Base-by-base conservation (phyloP, 2,113 vertebrate genomes). In the Dasypus novemcinctus region DNA sequence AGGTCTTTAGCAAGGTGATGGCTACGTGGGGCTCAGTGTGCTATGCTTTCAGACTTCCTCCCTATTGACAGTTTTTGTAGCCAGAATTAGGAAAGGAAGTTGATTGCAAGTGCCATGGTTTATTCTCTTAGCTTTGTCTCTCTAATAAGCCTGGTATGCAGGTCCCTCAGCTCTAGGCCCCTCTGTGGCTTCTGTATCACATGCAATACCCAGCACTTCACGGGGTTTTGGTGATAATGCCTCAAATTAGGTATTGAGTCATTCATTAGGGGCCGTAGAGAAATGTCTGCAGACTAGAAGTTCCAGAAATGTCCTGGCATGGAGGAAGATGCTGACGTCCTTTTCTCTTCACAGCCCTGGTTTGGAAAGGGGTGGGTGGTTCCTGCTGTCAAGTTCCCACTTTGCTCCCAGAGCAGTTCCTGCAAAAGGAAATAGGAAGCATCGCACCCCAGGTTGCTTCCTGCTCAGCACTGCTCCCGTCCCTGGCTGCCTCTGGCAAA, bases 401-500 rank as follows among this genome's bases (percentile, higher is more conserved):
- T 80, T 94, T 84, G 63, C 7, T 96, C 91, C 85, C 83, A 41
- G 64, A 43, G 31, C 43, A 38, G 80, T 71, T 80, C 90, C 90
- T 86, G 82, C 61, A 94, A 87, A 91, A 91, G 14, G 41, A 38
- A 71, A 82, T 29, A 97, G 96, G 94, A 96, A 80, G 31, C 87
- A 4, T 5, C 46, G 25, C 4, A n/a, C 0, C 52, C 78, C 86
- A 79, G 82, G 43, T 36, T 89, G 82, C 38, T 36, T 89, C n/a
- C 93, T 75, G 91, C 43, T 96, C 84, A 97, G 71, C 94, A 97
- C 96, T 61, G 79, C 87, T 97, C 95, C 93, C 36, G 25, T 69
- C 86, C 85, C 85, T 57, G 85, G 82, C 54, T 72, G 78, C 80
- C 84, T 76, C 75, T 94, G 74, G 31, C 69, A 82, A 92, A 86